These are phyloP conservation scores for Melanostoma scalare DNA, from an alignment of 2,888 invertebrate species.

Conservation along the genomic window DNA sequence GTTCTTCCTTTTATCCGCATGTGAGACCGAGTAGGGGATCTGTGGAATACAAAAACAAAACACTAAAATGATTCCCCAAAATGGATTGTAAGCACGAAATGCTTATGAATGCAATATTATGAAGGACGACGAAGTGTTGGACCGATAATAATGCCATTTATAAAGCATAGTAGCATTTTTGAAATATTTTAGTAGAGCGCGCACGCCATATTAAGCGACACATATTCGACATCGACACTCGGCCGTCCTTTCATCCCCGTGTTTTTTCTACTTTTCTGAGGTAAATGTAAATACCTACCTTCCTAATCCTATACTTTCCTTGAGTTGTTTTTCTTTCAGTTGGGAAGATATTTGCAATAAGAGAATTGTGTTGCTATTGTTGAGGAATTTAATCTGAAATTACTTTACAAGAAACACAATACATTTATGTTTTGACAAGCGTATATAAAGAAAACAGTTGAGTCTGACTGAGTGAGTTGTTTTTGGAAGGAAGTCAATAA, in stretches of 20 bases:
- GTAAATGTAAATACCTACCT: neutral
- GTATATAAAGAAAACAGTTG: neutral
- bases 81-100: slow-evolving; percentile 32
- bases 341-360: neutral
- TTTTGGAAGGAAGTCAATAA: slow-evolving; percentile 37
- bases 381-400: slow-evolving; percentile 25
- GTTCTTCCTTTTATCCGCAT: slow-evolving; percentile 15
- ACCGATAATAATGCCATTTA: slow-evolving; percentile 39
- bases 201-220: slow-evolving; percentile 16
- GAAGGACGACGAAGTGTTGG: slow-evolving; percentile 23
- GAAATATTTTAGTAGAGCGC: slow-evolving; percentile 17
- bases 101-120: slow-evolving; percentile 32
- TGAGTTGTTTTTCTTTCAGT: slow-evolving; percentile 19
- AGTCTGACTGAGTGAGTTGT: slow-evolving; percentile 1
- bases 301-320: too few species aligned
- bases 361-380: slow-evolving; percentile 13
- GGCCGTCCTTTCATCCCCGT: neutral
- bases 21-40: neutral
- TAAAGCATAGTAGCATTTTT: neutral
- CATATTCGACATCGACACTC: too few species aligned
- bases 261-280: neutral
- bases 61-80: slow-evolving; percentile 25
- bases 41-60: slow-evolving; percentile 1
- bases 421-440: slow-evolving; percentile 8
- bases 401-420: slow-evolving; percentile 15